phyloP scores from a whole-genome alignment of 2,113 vertebrate genomes.

The Cyphotilapia sp. region DNA sequence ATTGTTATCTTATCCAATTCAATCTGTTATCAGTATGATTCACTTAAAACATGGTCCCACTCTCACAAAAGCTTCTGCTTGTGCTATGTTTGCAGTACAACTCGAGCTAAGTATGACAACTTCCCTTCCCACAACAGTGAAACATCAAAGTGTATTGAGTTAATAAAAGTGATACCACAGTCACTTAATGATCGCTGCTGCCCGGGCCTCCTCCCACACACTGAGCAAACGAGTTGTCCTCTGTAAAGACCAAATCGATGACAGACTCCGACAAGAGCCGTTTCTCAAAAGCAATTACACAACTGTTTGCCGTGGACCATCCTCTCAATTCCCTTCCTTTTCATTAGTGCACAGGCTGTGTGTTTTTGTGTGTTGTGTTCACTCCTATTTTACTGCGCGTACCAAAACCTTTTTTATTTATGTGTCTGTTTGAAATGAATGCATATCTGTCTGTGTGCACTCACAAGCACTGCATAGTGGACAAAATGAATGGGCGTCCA shows the following conservation, averaged over 20 bases:
- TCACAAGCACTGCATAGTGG: neutral
- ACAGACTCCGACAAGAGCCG: constrained; percentile 32
- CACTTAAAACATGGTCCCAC: neutral
- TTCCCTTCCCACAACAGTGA: neutral
- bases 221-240: constrained; percentile 42
- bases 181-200: constrained; percentile 28
- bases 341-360: constrained; percentile 39
- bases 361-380: neutral
- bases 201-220: constrained; percentile 47
- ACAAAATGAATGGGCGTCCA: constrained; percentile 2
- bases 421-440: neutral
- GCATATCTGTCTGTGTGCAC: neutral
- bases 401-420: neutral
- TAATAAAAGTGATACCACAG: constrained; percentile 49
- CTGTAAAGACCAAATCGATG: constrained; percentile 50
- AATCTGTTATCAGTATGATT: neutral
- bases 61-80: neutral
- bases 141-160: constrained; percentile 30
- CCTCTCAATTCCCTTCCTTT: constrained; percentile 47
- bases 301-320: constrained; percentile 47
- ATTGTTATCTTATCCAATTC: neutral
- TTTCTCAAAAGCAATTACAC: constrained; percentile 66
- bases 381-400: neutral
- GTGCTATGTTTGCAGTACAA: neutral
- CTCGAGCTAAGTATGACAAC: neutral